A percentile compares a stretch with the other conserved stretches of the same genome.
Evolutionary conservation across 2,113 vertebrate genomes (phyloP).

Genomic region (Felis chaus): DNA sequence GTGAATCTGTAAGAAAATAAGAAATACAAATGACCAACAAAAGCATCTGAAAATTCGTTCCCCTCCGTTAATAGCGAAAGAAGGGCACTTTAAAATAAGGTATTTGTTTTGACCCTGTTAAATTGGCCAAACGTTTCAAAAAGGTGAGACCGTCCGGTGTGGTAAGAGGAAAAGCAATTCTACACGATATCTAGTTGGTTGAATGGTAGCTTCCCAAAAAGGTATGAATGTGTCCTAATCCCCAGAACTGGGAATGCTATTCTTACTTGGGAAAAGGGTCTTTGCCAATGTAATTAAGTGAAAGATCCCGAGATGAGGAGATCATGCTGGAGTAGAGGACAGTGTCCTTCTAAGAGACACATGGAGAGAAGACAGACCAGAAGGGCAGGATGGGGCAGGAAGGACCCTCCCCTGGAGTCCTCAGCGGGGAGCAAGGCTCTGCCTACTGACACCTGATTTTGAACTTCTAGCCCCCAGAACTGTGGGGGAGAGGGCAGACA

Average conservation of each 20-base stretch:
- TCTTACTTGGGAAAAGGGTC: background rate
- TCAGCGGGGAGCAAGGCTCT: background rate
- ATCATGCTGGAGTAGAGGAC: background rate
- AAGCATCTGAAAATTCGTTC: background rate
- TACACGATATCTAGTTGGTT: rapidly evolving
- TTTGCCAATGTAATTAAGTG: background rate
- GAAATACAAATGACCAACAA: background rate
- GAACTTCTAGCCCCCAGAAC: background rate
- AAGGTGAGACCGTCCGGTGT: background rate
- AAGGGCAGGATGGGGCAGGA: background rate
- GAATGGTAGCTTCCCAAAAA: background rate
- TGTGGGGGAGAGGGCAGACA: background rate
- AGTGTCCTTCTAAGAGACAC: background rate
- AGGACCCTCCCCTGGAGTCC: background rate
- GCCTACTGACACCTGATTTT: background rate
- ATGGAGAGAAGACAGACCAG: background rate
- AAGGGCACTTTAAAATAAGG: background rate
- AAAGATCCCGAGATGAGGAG: background rate
- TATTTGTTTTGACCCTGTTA: background rate
- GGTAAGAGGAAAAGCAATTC: background rate
- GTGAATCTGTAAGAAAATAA: background rate
- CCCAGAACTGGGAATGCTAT: background rate
- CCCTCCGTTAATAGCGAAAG: background rate
- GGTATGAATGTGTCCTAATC: rapidly evolving
- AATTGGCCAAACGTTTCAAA: background rate